phyloP scores from a whole-genome alignment of 1,140 invertebrate species.

The Sinella curviseta region DNA sequence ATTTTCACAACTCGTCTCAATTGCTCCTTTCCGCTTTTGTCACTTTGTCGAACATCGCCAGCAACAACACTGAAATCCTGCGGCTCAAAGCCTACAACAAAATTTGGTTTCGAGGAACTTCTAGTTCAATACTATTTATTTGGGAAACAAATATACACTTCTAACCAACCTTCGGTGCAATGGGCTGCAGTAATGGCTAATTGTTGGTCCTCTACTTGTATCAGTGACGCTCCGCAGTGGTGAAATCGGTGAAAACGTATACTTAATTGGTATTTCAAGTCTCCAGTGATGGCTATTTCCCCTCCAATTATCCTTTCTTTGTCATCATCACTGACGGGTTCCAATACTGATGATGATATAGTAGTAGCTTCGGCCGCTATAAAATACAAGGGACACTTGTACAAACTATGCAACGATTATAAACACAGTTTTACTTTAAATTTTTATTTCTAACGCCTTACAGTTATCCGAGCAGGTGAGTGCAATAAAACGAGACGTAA shows the following conservation, averaged over 20 bases:
- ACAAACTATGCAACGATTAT: too few species aligned
- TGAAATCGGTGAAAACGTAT: background rate
- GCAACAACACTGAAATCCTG: background rate
- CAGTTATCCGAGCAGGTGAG: too few species aligned
- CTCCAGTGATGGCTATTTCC: background rate
- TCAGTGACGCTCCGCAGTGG: background rate
- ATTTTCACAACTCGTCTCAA: background rate
- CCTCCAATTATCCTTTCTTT: conserved; percentile 8
- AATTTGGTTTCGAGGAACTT: too few species aligned
- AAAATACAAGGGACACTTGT: too few species aligned
- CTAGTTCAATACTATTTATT: too few species aligned
- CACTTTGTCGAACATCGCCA: background rate
- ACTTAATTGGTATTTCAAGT: background rate
- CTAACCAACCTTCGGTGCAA: background rate
- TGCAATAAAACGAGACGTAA: too few species aligned
- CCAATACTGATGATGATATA: background rate
- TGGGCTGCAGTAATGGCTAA: background rate
- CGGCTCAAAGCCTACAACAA: background rate
- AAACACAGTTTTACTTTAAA: too few species aligned
- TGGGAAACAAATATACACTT: background rate
- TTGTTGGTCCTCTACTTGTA: background rate
- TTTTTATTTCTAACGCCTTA: too few species aligned
- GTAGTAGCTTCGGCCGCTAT: background rate
- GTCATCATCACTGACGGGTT: background rate
- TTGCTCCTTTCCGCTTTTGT: conserved; percentile 1